Evolutionary conservation across 2,888 invertebrate genomes (phyloP), one percentile per base, ranked within the genome.

Genomic region (Pasiphila rectangulata): DNA sequence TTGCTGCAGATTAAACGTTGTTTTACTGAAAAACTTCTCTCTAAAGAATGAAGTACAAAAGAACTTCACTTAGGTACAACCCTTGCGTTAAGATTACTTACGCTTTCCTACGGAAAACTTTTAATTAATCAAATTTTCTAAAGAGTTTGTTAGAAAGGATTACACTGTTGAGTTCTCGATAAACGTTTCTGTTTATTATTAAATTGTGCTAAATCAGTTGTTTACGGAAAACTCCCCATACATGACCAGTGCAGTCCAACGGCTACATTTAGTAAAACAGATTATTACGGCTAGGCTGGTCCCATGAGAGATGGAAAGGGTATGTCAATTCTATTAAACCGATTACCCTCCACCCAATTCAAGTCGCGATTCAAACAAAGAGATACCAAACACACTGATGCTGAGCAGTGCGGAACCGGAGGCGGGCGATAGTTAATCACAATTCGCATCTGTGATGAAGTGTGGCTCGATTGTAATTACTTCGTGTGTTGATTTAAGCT

Each of bases 401-500:
- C 55, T 57, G 61, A 66, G 62, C 65, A 64, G 65, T 60, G 67
- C 66, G 67, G 66, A 72, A 75, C 72, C 70, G 67, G 72, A 72
- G 72, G 72, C 73, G 69, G 69, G 63, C 64, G 69, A 74, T 75
- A 78, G 74, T 82, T 79, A 83, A 85, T 85, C 83, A 83, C 77
- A 75, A 80, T 83, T 80, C 81, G 80, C 82, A 83, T 84, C 77
- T 79, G 75, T 77, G 83, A 83, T 83, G 79, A 83, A 82, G 79
- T 83, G 83, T 79, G 72, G 74, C 75, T 76, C 75, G 73, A 76
- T 80, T 81, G 85, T 86, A 85, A 87, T 86, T 86, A 83, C 80
- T 82, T 83, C 69, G 82, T 81, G 78, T 86, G 85, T 87, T 86
- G 85, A 83, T 85, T 84, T 85, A 86, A 85, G 81, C 82, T 81